A percentile compares a stretch with the other conserved stretches of the same genome.
These are phyloP conservation scores for Apantesis nais DNA, from an alignment of 2,888 invertebrate genomes.

Conservation along the genomic window DNA sequence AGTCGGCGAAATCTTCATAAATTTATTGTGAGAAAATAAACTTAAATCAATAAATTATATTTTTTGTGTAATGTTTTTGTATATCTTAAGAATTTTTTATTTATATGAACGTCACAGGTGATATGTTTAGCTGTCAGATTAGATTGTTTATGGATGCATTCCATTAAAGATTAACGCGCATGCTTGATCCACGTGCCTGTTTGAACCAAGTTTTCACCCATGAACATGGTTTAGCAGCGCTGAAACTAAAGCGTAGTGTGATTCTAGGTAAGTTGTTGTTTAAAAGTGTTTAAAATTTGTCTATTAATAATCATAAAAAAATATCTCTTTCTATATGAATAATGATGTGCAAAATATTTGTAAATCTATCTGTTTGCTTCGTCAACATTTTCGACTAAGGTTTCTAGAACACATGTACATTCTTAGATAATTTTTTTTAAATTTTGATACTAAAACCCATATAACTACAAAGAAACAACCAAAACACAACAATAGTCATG, in stretches of 20 bases:
- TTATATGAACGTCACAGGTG: background rate
- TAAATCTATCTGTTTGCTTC: too few species aligned
- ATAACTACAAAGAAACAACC: too few species aligned
- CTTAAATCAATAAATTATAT: background rate
- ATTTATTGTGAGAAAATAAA: background rate
- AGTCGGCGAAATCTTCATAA: too few species aligned
- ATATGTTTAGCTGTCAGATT: slow-evolving; percentile 2
- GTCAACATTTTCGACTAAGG: too few species aligned
- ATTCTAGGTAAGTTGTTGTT: background rate
- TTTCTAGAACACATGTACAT: too few species aligned
- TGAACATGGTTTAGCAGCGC: background rate
- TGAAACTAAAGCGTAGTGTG: background rate
- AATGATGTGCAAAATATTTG: too few species aligned
- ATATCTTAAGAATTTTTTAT: background rate
- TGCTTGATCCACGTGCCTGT: background rate
- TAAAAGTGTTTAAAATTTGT: too few species aligned
- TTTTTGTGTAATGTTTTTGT: background rate
- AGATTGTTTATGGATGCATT: background rate
- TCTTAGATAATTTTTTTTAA: too few species aligned
- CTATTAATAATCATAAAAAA: too few species aligned
- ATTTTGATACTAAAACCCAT: too few species aligned
- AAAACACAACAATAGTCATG: too few species aligned
- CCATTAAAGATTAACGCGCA: background rate
- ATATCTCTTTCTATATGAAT: too few species aligned
- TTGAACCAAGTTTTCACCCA: background rate